A percentile compares a stretch with the other conserved stretches of the same genome.
Evolutionary conservation across 2,797 vertebrate genomes (phyloP).

Genomic region (Ctenochaetus hawaiiensis): DNA sequence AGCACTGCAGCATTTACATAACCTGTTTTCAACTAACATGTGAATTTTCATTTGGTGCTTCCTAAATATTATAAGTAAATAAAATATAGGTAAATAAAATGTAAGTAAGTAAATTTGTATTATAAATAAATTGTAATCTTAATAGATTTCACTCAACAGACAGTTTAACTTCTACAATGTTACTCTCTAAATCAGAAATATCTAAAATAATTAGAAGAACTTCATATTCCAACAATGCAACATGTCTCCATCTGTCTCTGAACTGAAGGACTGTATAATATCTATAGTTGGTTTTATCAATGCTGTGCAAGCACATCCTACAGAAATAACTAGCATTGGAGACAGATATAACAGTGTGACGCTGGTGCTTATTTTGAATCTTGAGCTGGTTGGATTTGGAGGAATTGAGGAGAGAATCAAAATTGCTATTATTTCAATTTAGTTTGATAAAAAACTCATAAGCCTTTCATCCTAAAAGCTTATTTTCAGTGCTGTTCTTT

Average conservation of each 20-base stretch:
- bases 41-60: neutral
- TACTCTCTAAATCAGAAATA: constrained; percentile 3
- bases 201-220: neutral
- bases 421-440: neutral
- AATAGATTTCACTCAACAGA: neutral
- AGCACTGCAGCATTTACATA: neutral
- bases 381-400: constrained; percentile 6
- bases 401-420: constrained; percentile 1
- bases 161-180: neutral
- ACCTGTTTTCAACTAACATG: neutral
- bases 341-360: constrained; percentile 5
- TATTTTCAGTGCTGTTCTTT: constrained; percentile 23
- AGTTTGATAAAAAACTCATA: constrained; percentile 8
- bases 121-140: neutral
- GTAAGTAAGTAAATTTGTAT: neutral
- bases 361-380: constrained; percentile 2
- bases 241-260: neutral
- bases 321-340: neutral
- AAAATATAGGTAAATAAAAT: no score
- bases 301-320: constrained; percentile 13
- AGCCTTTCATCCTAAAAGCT: neutral
- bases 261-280: constrained; percentile 7
- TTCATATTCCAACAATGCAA: neutral
- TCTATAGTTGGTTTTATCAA: constrained; percentile 13
- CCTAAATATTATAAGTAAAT: neutral